A percentile compares a stretch with the other conserved stretches of the same genome.
Conservation (phyloP, 2,797 vertebrate genomes). For the Xerus rutilus region DNA sequence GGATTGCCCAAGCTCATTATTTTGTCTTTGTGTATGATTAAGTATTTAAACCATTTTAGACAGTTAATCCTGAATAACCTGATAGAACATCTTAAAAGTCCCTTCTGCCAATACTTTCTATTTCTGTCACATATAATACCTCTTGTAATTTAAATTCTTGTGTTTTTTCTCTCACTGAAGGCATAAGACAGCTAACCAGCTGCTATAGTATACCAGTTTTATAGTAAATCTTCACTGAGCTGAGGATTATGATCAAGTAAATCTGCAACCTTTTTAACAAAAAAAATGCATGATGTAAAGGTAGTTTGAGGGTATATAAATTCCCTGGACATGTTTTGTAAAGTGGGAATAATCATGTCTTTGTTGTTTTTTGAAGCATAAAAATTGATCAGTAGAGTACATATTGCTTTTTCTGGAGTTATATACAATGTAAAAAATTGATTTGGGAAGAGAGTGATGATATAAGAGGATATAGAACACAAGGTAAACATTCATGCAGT, state of each 20-base stretch:
- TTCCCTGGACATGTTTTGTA: constrained; percentile 37
- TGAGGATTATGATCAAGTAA: constrained; percentile 44
- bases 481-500: constrained; percentile 4
- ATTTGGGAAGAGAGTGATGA: background rate
- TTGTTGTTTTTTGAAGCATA: constrained; percentile 28
- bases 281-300: background rate
- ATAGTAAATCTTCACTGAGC: background rate
- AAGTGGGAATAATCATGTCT: constrained; percentile 1
- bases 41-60: constrained; percentile 53
- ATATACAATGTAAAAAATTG: constrained; percentile 35
- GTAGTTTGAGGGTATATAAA: background rate
- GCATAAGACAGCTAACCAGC: background rate
- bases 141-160: background rate
- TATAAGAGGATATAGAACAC: constrained; percentile 5
- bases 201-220: background rate
- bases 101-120: background rate
- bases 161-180: background rate
- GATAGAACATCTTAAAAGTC: constrained; percentile 1
- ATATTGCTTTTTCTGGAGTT: constrained; percentile 45
- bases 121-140: background rate
- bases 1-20: background rate
- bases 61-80: constrained; percentile 32
- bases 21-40: constrained; percentile 26
- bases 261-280: background rate
- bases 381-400: constrained; percentile 22